phyloP scores from a whole-genome alignment of 1,140 invertebrate genomes.

The Dreissena rostriformis region DNA sequence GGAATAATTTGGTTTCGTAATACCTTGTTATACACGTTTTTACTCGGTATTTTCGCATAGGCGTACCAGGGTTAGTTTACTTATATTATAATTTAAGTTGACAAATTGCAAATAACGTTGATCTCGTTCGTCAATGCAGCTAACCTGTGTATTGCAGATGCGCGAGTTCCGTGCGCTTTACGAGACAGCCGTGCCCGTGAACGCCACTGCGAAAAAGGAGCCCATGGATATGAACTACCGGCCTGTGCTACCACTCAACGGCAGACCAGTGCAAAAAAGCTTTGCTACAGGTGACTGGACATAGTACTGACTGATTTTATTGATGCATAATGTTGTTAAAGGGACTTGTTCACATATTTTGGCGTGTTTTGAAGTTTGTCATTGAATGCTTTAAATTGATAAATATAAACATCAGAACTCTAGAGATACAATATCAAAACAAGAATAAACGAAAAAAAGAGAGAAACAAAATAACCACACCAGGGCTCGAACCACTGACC shows the following conservation, averaged over 20 bases:
- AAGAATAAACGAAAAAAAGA: too few species aligned
- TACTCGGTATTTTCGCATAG: neutral
- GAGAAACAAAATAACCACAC: too few species aligned
- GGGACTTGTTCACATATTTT: too few species aligned
- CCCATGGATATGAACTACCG: constrained; percentile 53
- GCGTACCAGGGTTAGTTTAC: neutral
- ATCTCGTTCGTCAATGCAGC: neutral
- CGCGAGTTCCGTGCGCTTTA: constrained; percentile 49
- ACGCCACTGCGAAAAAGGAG: neutral
- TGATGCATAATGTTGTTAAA: too few species aligned
- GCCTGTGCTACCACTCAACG: constrained; percentile 33
- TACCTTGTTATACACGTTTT: neutral
- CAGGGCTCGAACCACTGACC: too few species aligned
- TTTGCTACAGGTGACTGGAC: constrained; percentile 7
- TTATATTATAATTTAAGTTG: neutral
- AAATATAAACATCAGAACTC: too few species aligned
- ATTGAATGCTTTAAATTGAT: too few species aligned
- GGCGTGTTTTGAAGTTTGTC: too few species aligned
- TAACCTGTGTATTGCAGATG: constrained; percentile 50
- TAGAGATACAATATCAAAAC: too few species aligned
- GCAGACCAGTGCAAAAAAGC: constrained; percentile 38
- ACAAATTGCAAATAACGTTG: neutral
- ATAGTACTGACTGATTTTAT: neutral
- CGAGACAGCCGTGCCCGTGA: neutral
- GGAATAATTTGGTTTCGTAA: neutral